These are phyloP conservation scores for Craseonycteris thonglongyai DNA, from an alignment of 2,113 vertebrate species.

Conservation along the genomic window DNA sequence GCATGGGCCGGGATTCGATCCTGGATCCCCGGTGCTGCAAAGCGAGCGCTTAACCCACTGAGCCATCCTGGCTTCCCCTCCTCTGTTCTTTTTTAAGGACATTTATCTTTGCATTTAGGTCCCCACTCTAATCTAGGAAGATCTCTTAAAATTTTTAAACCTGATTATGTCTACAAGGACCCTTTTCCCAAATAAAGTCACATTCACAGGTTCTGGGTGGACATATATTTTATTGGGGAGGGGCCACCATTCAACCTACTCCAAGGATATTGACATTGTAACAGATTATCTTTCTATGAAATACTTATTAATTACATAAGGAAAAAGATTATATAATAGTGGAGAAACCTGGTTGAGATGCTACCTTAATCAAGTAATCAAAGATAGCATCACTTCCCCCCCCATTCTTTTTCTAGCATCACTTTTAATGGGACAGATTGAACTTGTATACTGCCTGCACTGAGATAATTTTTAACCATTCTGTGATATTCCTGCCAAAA, in stretches of 20 bases:
- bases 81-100: constrained; percentile 4
- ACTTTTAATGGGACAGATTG: background rate
- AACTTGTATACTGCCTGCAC: background rate
- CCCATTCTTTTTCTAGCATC: too few species aligned
- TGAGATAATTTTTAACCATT: background rate
- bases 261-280: background rate
- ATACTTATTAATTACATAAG: background rate
- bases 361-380: background rate
- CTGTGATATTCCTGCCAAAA: background rate
- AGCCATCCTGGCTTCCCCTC: too few species aligned
- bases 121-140: constrained; percentile 28
- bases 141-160: constrained; percentile 42
- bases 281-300: background rate
- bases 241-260: background rate
- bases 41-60: too few species aligned
- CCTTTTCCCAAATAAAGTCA: constrained; percentile 9
- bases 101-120: constrained; percentile 11
- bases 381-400: background rate
- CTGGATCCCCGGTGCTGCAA: too few species aligned
- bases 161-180: constrained; percentile 25
- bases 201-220: background rate
- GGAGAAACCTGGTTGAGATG: background rate
- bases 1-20: too few species aligned
- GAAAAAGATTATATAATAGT: background rate
- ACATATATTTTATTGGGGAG: background rate